Evolutionary conservation across 2,113 vertebrate genomes (phyloP), one percentile per base, ranked within the genome.

Genomic region (Limanda limanda): DNA sequence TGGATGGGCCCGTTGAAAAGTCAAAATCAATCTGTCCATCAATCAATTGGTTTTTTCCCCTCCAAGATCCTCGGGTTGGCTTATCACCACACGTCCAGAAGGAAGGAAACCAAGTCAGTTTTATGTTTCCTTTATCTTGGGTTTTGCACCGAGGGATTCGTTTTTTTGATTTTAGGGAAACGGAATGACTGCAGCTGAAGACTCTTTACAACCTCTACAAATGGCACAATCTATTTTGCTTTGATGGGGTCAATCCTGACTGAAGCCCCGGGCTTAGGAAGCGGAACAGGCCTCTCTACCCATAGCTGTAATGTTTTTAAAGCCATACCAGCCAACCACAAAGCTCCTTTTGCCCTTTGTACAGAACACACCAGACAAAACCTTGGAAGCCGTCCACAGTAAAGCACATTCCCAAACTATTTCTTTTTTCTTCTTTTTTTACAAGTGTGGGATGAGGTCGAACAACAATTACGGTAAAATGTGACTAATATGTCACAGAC

Each of bases 381-480:
- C 86, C 86, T 89, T 93, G 92, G 92, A 93, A 87, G 69, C 70
- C 79, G 51, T 92, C 91, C 92, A 91, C 86, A 15, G 81, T 65
- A 87, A 88, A 93, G 84, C 91, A 88, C 91, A 93, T 92, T 93
- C 89, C 83, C 78, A 78, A 90, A 90, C 84, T 84, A 90, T 90
- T 91, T 91, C 72, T 86, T 74, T 87, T 78, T 84, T 82, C 51
- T 86, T 75, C 61, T 86, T 90, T 86, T 90, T 92, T 90, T 86
- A 90, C 89, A 94, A 91, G 91, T 90, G 90, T 91, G 88, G 90
- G 88, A 92, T 91, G 91, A 89, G 92, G 92, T 94, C 87, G 87
- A 94, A 93, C 91, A 95, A 94, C 93, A 94, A 94, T 94, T 95
- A 94, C 93, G 91, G 93, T 94, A 95, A 94, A 93, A 94, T 92